Percentiles rank a stretch among this genome's conserved stretches.
These are phyloP conservation scores for Enteromius fasciolatus DNA, from an alignment of 2,797 vertebrate genomes.

Conservation along the genomic window DNA sequence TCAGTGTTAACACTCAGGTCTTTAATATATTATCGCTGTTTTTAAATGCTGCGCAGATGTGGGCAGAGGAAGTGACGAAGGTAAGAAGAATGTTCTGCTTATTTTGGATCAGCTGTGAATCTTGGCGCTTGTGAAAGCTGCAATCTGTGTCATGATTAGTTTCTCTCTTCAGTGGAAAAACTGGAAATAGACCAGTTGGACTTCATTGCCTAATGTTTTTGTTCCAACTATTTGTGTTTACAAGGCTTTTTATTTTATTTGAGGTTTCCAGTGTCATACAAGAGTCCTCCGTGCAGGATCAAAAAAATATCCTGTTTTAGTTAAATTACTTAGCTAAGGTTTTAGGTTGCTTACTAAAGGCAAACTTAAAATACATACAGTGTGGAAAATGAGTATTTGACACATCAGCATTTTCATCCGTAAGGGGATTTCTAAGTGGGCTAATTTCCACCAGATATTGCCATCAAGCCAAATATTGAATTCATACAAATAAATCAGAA, in stretches of 20 bases:
- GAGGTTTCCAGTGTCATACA: neutral
- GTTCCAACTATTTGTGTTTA: neutral
- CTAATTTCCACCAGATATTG: no score
- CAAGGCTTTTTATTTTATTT: neutral
- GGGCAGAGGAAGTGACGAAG: slow-evolving; percentile 93
- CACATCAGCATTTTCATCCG: no score
- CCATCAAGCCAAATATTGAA: no score
- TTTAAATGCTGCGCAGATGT: slow-evolving; percentile 85
- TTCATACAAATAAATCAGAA: no score
- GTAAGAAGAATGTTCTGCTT: slow-evolving; percentile 86
- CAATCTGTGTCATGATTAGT: neutral
- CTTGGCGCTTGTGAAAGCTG: slow-evolving; percentile 4
- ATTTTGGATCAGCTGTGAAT: neutral
- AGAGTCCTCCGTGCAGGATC: neutral
- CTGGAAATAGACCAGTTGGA: neutral
- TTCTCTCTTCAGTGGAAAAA: slow-evolving; percentile 13
- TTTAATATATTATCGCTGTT: slow-evolving; percentile 72
- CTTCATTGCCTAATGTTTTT: neutral
- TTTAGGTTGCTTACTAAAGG: no score
- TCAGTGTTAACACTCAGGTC: neutral
- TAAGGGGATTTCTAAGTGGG: no score
- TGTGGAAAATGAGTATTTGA: no score
- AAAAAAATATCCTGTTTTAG: neutral
- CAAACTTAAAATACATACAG: no score
- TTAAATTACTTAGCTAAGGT: no score